Evolutionary conservation across 2,797 vertebrate genomes (phyloP).

Genomic region (Gastrophryne carolinensis): DNA sequence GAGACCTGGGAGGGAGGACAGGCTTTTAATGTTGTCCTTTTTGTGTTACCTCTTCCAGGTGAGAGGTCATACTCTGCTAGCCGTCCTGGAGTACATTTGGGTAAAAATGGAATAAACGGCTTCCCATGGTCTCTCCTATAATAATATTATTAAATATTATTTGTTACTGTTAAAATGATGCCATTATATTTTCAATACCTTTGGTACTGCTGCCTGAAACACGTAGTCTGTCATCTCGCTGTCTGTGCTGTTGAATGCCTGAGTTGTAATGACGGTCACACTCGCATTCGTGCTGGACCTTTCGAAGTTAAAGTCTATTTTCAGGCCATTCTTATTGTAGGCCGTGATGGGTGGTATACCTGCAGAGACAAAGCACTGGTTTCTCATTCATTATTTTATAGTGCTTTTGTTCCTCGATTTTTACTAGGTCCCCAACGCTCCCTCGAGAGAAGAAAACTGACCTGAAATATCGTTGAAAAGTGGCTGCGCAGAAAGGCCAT

Average conservation of each 20-base stretch:
- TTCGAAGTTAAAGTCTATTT: slow-evolving; percentile 98
- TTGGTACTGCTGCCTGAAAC: slow-evolving; percentile 99
- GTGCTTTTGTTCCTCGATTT: too few relatives aligned
- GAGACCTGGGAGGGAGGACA: too few relatives aligned
- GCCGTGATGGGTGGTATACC: slow-evolving; percentile 95
- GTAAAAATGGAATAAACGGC: too few relatives aligned
- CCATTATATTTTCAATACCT: too few relatives aligned
- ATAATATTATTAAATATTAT: too few relatives aligned
- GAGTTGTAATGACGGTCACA: slow-evolving; percentile 95
- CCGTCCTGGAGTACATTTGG: too few relatives aligned
- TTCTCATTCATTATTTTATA: neutral
- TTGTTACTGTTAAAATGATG: too few relatives aligned
- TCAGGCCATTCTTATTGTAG: slow-evolving; percentile 98
- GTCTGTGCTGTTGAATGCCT: slow-evolving; percentile 93
- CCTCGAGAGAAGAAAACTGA: slow-evolving; percentile 56
- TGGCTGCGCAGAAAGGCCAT: slow-evolving; percentile 88
- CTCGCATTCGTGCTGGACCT: slow-evolving; percentile 95
- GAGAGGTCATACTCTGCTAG: too few relatives aligned
- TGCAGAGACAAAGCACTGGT: slow-evolving; percentile 54
- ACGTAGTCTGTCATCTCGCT: slow-evolving; percentile 98
- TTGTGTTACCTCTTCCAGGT: too few relatives aligned
- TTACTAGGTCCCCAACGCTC: too few relatives aligned
- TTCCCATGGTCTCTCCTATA: too few relatives aligned
- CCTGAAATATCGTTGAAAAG: slow-evolving; percentile 94
- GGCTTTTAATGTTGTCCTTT: too few relatives aligned